Evolutionary conservation across 2,113 vertebrate genomes (phyloP).

Genomic region (Nothoprocta perdicaria): DNA sequence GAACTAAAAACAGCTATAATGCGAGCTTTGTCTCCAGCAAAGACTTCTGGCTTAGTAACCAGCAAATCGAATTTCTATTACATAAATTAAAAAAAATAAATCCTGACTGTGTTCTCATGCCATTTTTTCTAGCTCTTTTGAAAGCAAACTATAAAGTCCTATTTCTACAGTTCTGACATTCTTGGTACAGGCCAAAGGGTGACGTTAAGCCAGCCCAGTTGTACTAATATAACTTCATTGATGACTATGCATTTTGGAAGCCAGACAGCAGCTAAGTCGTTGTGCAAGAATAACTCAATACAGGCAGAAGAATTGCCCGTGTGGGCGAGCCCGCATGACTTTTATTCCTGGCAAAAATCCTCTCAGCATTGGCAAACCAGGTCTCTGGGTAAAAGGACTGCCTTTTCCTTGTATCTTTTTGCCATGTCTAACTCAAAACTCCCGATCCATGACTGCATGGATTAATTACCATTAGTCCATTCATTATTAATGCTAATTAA

Average conservation of each 20-base stretch:
- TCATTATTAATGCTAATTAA: background rate
- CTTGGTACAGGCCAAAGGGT: background rate
- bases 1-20: constrained; percentile 22
- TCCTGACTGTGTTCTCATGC: background rate
- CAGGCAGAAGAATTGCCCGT: background rate
- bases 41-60: background rate
- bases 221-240: background rate
- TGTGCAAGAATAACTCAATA: background rate
- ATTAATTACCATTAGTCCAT: background rate
- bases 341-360: background rate
- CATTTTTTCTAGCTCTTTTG: background rate
- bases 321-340: background rate
- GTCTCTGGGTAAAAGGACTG: background rate
- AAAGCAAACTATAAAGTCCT: background rate
- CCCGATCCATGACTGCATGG: background rate
- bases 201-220: background rate
- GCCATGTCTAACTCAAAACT: background rate
- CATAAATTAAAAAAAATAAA: background rate
- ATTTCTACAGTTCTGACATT: background rate
- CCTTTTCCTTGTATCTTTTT: background rate
- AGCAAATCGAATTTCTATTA: background rate
- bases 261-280: background rate
- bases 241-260: background rate
- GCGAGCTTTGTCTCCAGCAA: background rate
- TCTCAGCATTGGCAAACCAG: background rate